A percentile compares a stretch with the other conserved stretches of the same genome.
These are phyloP conservation scores for Sarcophaga subvicina DNA, from an alignment of 2,888 invertebrate genomes.

Conservation along the genomic window DNA sequence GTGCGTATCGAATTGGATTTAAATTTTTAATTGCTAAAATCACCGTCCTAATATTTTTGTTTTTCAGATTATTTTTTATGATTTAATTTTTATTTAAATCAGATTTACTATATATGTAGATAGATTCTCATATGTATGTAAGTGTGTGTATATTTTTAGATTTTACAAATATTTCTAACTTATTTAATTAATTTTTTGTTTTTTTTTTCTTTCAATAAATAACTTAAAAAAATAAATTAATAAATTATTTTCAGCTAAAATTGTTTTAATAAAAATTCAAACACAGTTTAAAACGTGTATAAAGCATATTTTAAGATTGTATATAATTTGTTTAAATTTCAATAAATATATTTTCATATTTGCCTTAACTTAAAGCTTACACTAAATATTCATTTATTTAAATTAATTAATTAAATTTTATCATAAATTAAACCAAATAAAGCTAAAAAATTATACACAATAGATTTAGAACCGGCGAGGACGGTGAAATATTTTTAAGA, in stretches of 20 bases:
- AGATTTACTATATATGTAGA: slow-evolving; percentile 2
- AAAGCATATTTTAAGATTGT: slow-evolving; percentile 30
- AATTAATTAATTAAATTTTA: slow-evolving; percentile 4
- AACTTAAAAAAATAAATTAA: background rate
- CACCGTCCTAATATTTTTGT: slow-evolving; percentile 3
- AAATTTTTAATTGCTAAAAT: slow-evolving; percentile 16
- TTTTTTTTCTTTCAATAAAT: too few relatives aligned
- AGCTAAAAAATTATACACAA: slow-evolving; percentile 50
- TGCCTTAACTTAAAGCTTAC: slow-evolving; percentile 17
- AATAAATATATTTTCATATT: slow-evolving; percentile 15
- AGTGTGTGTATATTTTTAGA: background rate
- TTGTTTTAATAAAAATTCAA: slow-evolving; percentile 21
- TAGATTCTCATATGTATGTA: background rate
- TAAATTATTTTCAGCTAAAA: slow-evolving; percentile 21
- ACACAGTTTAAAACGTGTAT: slow-evolving; percentile 44
- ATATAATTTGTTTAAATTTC: slow-evolving; percentile 6
- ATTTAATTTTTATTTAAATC: background rate
- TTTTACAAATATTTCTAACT: too few relatives aligned
- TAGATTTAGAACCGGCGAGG: slow-evolving; percentile 53
- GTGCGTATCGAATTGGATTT: background rate
- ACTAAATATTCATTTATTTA: background rate
- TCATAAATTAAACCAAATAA: slow-evolving; percentile 42
- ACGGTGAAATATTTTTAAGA: slow-evolving; percentile 52
- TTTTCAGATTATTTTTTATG: background rate
- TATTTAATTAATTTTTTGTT: too few relatives aligned